Evolutionary conservation across 2,113 vertebrate genomes (phyloP).

Genomic region (Bubalus kerabau): DNA sequence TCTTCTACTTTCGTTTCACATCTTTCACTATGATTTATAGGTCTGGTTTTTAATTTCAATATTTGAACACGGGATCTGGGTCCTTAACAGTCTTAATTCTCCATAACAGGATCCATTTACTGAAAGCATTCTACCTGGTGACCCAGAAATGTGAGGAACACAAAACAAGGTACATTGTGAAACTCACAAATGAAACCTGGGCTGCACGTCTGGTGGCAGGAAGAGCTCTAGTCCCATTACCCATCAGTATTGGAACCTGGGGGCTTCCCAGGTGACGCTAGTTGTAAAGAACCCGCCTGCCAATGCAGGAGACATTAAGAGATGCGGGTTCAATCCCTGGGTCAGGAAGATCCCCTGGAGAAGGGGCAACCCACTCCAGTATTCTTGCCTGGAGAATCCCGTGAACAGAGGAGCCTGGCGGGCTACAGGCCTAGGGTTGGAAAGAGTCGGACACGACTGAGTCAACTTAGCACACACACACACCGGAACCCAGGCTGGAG

Average conservation of each 20-base stretch:
- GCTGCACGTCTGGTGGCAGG: slow-evolving; percentile 73
- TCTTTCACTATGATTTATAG: background rate
- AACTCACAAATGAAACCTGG: slow-evolving; percentile 73
- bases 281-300: background rate
- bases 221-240: slow-evolving; percentile 74
- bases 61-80: background rate
- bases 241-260: slow-evolving; percentile 56
- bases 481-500: slow-evolving; percentile 52
- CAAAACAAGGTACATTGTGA: slow-evolving; percentile 75
- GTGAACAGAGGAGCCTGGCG: background rate
- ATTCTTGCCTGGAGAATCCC: background rate
- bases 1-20: background rate
- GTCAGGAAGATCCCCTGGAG: background rate
- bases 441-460: background rate
- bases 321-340: background rate
- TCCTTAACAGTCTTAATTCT: slow-evolving; percentile 7
- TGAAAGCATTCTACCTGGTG: slow-evolving; percentile 76
- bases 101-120: slow-evolving; percentile 71
- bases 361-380: background rate
- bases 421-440: background rate
- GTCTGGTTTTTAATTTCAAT: slow-evolving; percentile 31
- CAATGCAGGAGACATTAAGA: background rate
- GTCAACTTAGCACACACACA: background rate
- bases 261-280: background rate
- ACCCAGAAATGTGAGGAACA: slow-evolving; percentile 77